Percentiles rank a stretch among this genome's conserved stretches.
These are phyloP conservation scores for Poeciliopsis gracilis DNA, from an alignment of 2,797 vertebrate genomes.

Conservation along the genomic window DNA sequence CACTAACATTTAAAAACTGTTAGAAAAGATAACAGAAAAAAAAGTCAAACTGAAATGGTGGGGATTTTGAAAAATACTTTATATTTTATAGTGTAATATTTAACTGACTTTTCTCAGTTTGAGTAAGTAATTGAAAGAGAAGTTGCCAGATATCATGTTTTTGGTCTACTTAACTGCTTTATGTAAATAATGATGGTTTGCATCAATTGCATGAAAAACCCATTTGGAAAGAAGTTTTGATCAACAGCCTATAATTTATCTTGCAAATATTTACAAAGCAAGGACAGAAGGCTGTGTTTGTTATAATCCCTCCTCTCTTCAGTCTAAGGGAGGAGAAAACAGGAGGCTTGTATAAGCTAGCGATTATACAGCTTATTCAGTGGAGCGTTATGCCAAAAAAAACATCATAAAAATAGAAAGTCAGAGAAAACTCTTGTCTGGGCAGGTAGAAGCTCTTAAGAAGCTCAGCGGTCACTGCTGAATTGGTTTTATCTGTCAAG, in stretches of 20 bases:
- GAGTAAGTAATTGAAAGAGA: not conserved
- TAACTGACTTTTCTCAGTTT: not conserved
- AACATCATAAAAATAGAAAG: slow-evolving; percentile 33
- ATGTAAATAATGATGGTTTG: not conserved
- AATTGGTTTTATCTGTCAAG: slow-evolving; percentile 60
- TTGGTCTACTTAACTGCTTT: not conserved
- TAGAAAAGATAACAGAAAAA: not conserved
- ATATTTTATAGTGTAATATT: not conserved
- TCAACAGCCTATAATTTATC: slow-evolving; percentile 22
- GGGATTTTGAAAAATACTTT: not conserved
- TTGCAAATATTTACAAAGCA: slow-evolving; percentile 29
- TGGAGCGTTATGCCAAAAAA: slow-evolving; percentile 25
- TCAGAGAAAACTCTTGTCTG: slow-evolving; percentile 29
- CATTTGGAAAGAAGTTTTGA: slow-evolving; percentile 13
- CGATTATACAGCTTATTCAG: slow-evolving; percentile 31
- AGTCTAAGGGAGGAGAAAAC: slow-evolving; percentile 45
- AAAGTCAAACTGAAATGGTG: not conserved
- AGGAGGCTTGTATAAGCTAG: slow-evolving; percentile 42
- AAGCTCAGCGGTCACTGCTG: slow-evolving; percentile 47
- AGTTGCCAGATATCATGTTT: not conserved
- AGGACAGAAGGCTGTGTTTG: slow-evolving; percentile 47
- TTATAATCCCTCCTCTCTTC: slow-evolving; percentile 47
- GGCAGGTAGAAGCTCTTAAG: slow-evolving; percentile 35
- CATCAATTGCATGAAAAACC: not conserved
- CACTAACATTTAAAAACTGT: not conserved